Conservation (phyloP, 2,888 invertebrate genomes). For the Monopis laevigella region DNA sequence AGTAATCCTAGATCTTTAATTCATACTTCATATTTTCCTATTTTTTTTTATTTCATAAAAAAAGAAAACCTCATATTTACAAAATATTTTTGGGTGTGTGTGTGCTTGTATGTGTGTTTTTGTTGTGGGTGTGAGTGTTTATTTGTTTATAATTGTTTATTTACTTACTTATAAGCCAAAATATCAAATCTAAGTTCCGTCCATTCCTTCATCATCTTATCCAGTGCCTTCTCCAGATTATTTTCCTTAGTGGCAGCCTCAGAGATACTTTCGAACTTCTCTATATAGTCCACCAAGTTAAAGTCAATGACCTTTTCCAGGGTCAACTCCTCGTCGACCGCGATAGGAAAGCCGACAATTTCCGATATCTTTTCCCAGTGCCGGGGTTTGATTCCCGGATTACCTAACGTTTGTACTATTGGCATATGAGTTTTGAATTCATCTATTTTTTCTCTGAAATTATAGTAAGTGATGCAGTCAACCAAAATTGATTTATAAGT, state of each 20-base stretch:
- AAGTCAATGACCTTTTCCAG: slow-evolving; percentile 89
- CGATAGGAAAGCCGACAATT: slow-evolving; percentile 92
- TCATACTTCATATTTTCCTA: too few relatives aligned
- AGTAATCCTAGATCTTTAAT: too few relatives aligned
- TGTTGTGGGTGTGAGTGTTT: too few relatives aligned
- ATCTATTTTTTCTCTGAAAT: slow-evolving; percentile 76
- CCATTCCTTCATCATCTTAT: slow-evolving; percentile 94
- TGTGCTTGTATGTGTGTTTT: too few relatives aligned
- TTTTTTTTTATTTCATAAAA: too few relatives aligned
- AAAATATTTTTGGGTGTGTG: too few relatives aligned
- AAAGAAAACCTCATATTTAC: too few relatives aligned
- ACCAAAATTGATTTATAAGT: too few relatives aligned
- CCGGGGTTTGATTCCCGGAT: slow-evolving; percentile 90
- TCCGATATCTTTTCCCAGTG: slow-evolving; percentile 97
- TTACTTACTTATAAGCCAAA: slow-evolving; percentile 72
- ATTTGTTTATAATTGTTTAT: too few relatives aligned
- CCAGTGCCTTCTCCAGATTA: slow-evolving; percentile 87
- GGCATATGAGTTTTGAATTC: slow-evolving; percentile 89
- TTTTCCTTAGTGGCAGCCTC: slow-evolving; percentile 97
- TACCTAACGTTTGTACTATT: slow-evolving; percentile 91
- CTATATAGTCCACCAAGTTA: slow-evolving; percentile 86
- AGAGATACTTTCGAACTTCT: slow-evolving; percentile 90
- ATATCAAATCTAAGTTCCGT: slow-evolving; percentile 79
- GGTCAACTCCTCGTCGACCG: slow-evolving; percentile 83
- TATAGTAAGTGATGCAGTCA: not conserved